These are phyloP conservation scores for Drosophila paulistorum DNA, from an alignment of 1,140 invertebrate species.

Conservation along the genomic window DNA sequence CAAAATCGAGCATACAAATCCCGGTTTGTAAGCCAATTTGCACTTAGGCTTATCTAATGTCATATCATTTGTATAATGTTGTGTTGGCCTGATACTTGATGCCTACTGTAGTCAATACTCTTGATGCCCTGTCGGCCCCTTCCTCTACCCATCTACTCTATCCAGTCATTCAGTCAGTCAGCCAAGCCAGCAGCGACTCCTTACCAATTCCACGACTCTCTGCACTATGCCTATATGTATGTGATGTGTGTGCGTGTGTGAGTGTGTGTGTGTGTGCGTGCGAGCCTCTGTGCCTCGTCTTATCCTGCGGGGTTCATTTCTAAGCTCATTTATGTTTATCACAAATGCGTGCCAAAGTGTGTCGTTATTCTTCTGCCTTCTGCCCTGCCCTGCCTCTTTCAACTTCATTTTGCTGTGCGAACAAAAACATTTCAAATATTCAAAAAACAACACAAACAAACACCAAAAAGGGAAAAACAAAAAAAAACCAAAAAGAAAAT, in stretches of 20 bases:
- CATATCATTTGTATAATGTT: constrained; percentile 83
- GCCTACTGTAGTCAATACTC: constrained; percentile 62
- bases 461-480: neutral
- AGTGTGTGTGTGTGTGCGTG: constrained; percentile 16
- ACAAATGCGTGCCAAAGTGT: constrained; percentile 83
- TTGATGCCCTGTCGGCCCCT: constrained; percentile 7
- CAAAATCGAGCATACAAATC: constrained; percentile 67
- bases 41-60: constrained; percentile 83
- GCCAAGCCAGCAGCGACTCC: neutral
- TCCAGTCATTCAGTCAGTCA: neutral
- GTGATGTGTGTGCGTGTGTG: constrained; percentile 18
- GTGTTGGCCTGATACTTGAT: constrained; percentile 76
- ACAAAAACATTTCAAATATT: constrained; percentile 82
- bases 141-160: neutral
- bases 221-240: constrained; percentile 5
- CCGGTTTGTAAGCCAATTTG: constrained; percentile 83
- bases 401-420: constrained; percentile 34
- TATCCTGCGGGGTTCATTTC: constrained; percentile 83
- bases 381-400: neutral
- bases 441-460: constrained; percentile 46
- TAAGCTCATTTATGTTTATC: constrained; percentile 83
- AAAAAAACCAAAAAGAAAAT: constrained; percentile 1
- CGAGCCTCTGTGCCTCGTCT: constrained; percentile 58
- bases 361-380: constrained; percentile 71
- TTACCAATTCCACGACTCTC: neutral